phyloP scores from a whole-genome alignment of 2,888 invertebrate species.

The Drosophila buzzatii region DNA sequence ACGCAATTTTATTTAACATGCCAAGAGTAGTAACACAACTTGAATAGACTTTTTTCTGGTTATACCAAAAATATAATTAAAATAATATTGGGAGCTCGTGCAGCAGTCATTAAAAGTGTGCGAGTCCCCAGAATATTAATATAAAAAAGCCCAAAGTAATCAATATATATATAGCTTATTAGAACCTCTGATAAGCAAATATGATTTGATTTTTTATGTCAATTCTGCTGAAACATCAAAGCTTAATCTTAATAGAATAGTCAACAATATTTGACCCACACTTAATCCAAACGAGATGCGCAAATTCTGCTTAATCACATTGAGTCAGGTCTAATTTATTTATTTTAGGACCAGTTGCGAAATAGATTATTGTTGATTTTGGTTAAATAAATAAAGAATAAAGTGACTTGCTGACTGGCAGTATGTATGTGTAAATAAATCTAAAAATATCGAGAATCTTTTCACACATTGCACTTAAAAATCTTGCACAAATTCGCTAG shows the following conservation, averaged over 20 bases:
- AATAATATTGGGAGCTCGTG: background rate
- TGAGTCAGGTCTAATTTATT: background rate
- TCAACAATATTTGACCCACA: background rate
- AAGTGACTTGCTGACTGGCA: constrained; percentile 2
- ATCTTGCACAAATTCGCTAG: background rate
- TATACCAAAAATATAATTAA: background rate
- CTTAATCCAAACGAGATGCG: background rate
- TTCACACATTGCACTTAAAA: background rate
- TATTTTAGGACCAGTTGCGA: background rate
- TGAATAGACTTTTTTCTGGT: background rate
- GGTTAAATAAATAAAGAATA: background rate
- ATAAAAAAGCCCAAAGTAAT: background rate
- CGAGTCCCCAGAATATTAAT: constrained; percentile 9
- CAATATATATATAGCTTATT: background rate
- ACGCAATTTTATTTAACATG: background rate
- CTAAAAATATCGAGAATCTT: background rate
- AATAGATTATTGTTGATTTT: constrained; percentile 3
- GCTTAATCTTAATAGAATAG: background rate
- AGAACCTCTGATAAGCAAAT: constrained; percentile 6
- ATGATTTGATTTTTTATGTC: background rate
- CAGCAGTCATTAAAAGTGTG: background rate
- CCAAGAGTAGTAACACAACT: background rate
- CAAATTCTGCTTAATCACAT: background rate
- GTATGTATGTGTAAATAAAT: background rate
- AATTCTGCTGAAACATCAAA: background rate